Base-by-base conservation (phyloP, 2,797 vertebrate species). In the Gallinago stenura region DNA sequence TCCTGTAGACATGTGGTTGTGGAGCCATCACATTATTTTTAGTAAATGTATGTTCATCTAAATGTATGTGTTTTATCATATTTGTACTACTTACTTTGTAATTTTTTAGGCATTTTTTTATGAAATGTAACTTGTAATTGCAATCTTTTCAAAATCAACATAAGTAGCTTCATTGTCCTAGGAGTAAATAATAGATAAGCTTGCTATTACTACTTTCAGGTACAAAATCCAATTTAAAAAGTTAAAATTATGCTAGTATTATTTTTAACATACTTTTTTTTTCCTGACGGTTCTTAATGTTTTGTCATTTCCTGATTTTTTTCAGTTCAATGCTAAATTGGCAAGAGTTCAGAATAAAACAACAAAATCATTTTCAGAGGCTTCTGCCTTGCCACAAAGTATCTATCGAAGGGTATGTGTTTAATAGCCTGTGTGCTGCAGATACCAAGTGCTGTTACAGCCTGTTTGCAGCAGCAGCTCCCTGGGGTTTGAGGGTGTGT, bases 311-410 rank as follows among this genome's bases (percentile, higher is more conserved):
- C 28, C 35, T 12, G 69, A 39, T 97, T 97, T 92, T 97, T 97
- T 96, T 86, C 98, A 99, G 99, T 99, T 99, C 98, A 98, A 99
- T 87, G 98, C 98, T 12, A 99, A 99, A 95, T 97, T 99, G 90
- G 98, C 99, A 90, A 98, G 98, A 97, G 96, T 98, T 92, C 98
- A 99, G 97, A 98, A 97, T 57, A 97, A 98, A 88, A 95, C 97
- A 83, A 93, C 96, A 89, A 97, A 97, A 94, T 95, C 92, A 28
- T 98, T 98, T 75, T 95, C 98, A 11, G 95, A 98, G 11, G 94
- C 98, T 53, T 95, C 90, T 81, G 94, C 95, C 28, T 96, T 98
- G n/a, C 98, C 98, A 45, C 99, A 98, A 76, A 99, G 98, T 70
- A 98, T 99, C 97, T 99, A 98, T 95, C 99, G 98, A 98, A 98